Evolutionary conservation across 2,113 vertebrate species (phyloP).

Genomic region (Phalacrocorax brasilianus): DNA sequence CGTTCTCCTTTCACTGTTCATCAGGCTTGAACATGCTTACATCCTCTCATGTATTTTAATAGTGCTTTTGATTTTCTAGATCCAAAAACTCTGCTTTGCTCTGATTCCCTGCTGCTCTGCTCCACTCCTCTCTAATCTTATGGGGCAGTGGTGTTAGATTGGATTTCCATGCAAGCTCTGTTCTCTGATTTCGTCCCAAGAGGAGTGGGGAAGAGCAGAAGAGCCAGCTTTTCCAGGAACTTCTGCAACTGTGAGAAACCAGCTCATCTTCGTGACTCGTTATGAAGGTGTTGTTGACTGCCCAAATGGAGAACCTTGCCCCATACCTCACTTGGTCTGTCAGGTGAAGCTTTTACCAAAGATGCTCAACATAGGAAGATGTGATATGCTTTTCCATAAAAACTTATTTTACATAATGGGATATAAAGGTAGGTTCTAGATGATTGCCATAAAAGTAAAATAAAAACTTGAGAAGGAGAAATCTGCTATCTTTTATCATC

Average conservation of each 20-base stretch:
- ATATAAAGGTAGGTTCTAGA: background rate
- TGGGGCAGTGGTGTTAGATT: background rate
- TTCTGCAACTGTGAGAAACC: background rate
- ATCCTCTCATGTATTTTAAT: background rate
- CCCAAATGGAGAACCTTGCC: background rate
- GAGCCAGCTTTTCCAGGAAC: background rate
- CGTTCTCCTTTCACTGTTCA: background rate
- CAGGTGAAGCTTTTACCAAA: background rate
- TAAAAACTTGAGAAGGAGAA: background rate
- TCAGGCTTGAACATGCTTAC: background rate
- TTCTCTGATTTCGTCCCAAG: background rate
- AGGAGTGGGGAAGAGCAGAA: background rate
- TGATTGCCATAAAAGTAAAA: background rate
- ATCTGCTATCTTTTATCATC: background rate
- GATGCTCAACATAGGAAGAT: background rate
- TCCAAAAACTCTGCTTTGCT: background rate
- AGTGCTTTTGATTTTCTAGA: background rate
- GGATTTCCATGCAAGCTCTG: background rate
- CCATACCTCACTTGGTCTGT: background rate
- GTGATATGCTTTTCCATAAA: background rate
- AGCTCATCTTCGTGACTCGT: background rate
- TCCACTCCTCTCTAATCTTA: background rate
- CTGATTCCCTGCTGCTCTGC: background rate
- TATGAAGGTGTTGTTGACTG: background rate
- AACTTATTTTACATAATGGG: background rate